A percentile compares a stretch with the other conserved stretches of the same genome.
These are phyloP conservation scores for Chouioia cunea DNA, from an alignment of 2,888 invertebrate species.

Conservation along the genomic window DNA sequence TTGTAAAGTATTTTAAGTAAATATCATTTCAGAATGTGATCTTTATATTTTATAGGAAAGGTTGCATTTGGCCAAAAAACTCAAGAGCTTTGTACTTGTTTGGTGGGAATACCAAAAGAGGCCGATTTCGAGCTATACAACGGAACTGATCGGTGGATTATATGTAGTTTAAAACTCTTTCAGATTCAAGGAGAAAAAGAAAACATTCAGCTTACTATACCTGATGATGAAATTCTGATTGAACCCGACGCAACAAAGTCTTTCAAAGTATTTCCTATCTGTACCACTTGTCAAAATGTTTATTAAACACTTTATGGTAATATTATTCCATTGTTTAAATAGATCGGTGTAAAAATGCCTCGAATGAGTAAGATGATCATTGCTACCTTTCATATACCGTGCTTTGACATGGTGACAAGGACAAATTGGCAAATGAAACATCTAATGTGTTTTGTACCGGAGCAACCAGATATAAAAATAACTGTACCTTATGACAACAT, in stretches of 20 bases:
- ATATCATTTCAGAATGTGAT: conserved; percentile 1
- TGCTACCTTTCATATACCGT: conserved; percentile 56
- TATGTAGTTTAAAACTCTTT: conserved; percentile 55
- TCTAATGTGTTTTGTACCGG: conserved; percentile 63
- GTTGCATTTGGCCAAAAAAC: conserved; percentile 58
- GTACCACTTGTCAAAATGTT: conserved; percentile 9
- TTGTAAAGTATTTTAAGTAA: not conserved
- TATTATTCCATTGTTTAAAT: conserved; percentile 40
- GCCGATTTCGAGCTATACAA: conserved; percentile 61
- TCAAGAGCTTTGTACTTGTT: conserved; percentile 60
- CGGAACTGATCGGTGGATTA: conserved; percentile 61
- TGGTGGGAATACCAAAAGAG: conserved; percentile 59
- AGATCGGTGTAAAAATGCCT: conserved; percentile 60
- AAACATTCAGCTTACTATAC: conserved; percentile 57
- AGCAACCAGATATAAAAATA: conserved; percentile 57
- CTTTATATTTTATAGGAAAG: conserved; percentile 48
- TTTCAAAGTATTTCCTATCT: conserved; percentile 54
- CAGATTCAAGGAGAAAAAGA: conserved; percentile 61
- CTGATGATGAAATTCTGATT: conserved; percentile 57
- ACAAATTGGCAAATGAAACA: conserved; percentile 59
- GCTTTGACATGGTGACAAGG: conserved; percentile 62
- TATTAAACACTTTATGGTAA: conserved; percentile 9
- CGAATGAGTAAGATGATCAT: conserved; percentile 59
- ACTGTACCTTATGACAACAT: conserved; percentile 50
- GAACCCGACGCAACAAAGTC: conserved; percentile 58